phyloP scores from a whole-genome alignment of 2,797 vertebrate genomes.

The Muscicapa comitata region DNA sequence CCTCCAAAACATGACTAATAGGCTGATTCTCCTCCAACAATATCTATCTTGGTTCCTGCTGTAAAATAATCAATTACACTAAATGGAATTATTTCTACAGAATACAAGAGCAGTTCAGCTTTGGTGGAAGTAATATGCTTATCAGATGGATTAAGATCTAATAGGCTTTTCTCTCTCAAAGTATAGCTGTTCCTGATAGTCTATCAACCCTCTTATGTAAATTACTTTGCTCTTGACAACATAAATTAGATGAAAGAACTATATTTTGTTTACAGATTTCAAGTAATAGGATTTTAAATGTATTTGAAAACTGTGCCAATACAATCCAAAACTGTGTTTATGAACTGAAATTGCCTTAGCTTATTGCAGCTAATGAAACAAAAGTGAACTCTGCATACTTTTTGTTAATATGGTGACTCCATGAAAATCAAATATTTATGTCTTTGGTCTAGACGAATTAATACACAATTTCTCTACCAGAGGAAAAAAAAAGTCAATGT shows the following conservation, averaged over 20 bases:
- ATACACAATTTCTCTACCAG: not conserved
- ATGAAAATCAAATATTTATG: constrained; percentile 47
- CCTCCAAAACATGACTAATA: constrained; percentile 17
- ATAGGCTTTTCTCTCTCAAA: constrained; percentile 40
- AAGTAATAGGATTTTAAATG: constrained; percentile 30
- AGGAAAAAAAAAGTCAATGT: not conserved
- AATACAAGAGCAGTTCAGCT: constrained; percentile 1
- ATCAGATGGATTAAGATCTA: constrained; percentile 63
- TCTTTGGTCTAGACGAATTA: not conserved
- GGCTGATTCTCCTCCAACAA: constrained; percentile 43
- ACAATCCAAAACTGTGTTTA: constrained; percentile 6
- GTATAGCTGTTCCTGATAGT: constrained; percentile 17
- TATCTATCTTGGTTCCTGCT: constrained; percentile 19
- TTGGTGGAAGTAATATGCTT: constrained; percentile 47
- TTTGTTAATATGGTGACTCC: not conserved
- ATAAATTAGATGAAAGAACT: constrained; percentile 50
- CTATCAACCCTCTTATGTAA: constrained; percentile 42
- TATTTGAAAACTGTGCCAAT: constrained; percentile 15
- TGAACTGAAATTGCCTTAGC: constrained; percentile 2
- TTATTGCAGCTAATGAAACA: constrained; percentile 1
- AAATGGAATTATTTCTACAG: constrained; percentile 47
- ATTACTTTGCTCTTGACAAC: constrained; percentile 42
- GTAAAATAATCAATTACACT: constrained; percentile 58
- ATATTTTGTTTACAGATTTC: constrained; percentile 38
- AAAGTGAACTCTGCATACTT: not conserved